These are phyloP conservation scores for Burhinus bistriatus DNA, from an alignment of 2,113 vertebrate species.

Conservation along the genomic window DNA sequence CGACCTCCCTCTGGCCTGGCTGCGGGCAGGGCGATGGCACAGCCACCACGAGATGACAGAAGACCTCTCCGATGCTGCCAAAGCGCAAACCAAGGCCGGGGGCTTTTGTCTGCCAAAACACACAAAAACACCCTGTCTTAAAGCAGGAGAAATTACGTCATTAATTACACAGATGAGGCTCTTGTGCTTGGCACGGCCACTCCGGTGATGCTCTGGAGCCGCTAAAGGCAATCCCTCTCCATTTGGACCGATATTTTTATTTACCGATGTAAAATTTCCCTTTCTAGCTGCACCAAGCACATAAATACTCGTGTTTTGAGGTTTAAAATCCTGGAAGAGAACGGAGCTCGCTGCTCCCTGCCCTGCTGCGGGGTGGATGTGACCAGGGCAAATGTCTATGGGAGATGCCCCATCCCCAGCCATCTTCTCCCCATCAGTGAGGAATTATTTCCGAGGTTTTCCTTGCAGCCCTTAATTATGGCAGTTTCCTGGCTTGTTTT, in stretches of 20 bases:
- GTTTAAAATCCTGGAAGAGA: background rate
- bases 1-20: background rate
- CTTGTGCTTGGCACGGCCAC: background rate
- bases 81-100: background rate
- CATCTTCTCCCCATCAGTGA: background rate
- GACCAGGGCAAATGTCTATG: background rate
- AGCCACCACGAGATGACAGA: background rate
- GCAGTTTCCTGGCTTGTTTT: background rate
- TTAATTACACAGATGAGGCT: background rate
- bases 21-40: background rate
- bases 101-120: background rate
- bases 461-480: background rate
- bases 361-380: fast-evolving
- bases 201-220: fast-evolving
- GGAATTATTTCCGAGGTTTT: background rate
- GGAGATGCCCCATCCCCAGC: background rate
- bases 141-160: background rate
- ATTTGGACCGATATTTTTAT: background rate
- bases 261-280: background rate
- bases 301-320: background rate
- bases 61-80: background rate
- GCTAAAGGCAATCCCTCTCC: background rate
- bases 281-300: fast-evolving
- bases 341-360: background rate
- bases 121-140: background rate